Conservation (phyloP, 2,797 vertebrate genomes). For the Schizopygopsis malacanthus region DNA sequence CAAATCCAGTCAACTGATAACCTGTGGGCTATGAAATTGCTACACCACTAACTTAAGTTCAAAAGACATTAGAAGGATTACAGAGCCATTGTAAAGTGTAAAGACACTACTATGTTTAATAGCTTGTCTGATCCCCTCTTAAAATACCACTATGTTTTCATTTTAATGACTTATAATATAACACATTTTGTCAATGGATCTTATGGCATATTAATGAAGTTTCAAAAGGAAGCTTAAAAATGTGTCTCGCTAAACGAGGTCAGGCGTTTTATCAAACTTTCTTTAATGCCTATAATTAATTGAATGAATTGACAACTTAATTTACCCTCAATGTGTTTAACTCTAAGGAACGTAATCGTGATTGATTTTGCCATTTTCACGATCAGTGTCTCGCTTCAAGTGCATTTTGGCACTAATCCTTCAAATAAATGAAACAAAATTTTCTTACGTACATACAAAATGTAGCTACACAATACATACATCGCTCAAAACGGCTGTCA, state of each 20-base stretch:
- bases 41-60: background rate
- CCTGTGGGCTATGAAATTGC: background rate
- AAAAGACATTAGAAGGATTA: slow-evolving; percentile 25
- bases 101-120: background rate
- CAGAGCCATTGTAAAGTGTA: slow-evolving; percentile 19
- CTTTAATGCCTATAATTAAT: slow-evolving; percentile 8
- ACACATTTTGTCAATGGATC: background rate
- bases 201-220: slow-evolving; percentile 25
- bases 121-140: slow-evolving; percentile 1
- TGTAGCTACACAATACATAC: background rate
- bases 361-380: slow-evolving; percentile 34
- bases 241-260: slow-evolving; percentile 6
- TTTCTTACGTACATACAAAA: background rate
- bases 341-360: slow-evolving; percentile 2
- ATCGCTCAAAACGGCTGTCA: background rate
- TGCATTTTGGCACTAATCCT: slow-evolving; percentile 21
- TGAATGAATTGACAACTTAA: background rate
- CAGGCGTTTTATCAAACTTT: slow-evolving; percentile 28
- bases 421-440: slow-evolving; percentile 26
- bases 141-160: slow-evolving; percentile 2
- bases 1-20: slow-evolving; percentile 13
- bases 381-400: slow-evolving; percentile 25
- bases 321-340: slow-evolving; percentile 22
- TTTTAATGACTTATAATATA: slow-evolving; percentile 9
- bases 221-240: slow-evolving; percentile 32